phyloP scores from a whole-genome alignment of 2,113 vertebrate species.

The Crocuta crocuta region DNA sequence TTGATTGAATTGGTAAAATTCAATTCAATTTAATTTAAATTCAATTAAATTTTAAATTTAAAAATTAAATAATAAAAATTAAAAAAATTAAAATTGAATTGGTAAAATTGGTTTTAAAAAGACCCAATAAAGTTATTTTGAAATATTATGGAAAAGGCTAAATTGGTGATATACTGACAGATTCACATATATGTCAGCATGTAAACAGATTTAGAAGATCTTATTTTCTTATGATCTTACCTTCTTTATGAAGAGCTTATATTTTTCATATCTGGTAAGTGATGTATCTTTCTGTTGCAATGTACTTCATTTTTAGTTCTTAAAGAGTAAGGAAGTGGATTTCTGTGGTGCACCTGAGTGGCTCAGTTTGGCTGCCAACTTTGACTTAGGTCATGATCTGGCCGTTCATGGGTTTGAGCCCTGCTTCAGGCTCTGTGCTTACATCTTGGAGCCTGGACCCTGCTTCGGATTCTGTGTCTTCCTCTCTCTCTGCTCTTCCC shows the following conservation, averaged over 20 bases:
- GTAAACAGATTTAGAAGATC: neutral
- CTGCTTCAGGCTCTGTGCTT: too few relatives aligned
- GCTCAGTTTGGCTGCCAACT: too few relatives aligned
- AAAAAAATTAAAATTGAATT: neutral
- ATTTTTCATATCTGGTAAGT: neutral
- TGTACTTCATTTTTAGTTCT: neutral
- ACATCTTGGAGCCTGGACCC: too few relatives aligned
- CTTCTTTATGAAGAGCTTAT: neutral
- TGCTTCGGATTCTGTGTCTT: too few relatives aligned
- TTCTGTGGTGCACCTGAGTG: too few relatives aligned
- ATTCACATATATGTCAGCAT: neutral
- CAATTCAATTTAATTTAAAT: neutral
- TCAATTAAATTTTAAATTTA: neutral
- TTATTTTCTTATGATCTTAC: neutral
- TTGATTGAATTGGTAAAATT: neutral
- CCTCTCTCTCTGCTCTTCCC: too few relatives aligned
- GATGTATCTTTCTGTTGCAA: neutral
- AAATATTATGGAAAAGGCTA: neutral
- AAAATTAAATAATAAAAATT: neutral
- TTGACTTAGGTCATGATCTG: too few relatives aligned
- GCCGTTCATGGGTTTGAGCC: too few relatives aligned
- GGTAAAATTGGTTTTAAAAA: neutral
- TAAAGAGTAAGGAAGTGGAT: neutral
- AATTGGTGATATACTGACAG: neutral
- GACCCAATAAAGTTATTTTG: neutral